A percentile compares a stretch with the other conserved stretches of the same genome.
Conservation (phyloP, 1,140 invertebrate species). For the Drosophila sulfurigaster region DNA sequence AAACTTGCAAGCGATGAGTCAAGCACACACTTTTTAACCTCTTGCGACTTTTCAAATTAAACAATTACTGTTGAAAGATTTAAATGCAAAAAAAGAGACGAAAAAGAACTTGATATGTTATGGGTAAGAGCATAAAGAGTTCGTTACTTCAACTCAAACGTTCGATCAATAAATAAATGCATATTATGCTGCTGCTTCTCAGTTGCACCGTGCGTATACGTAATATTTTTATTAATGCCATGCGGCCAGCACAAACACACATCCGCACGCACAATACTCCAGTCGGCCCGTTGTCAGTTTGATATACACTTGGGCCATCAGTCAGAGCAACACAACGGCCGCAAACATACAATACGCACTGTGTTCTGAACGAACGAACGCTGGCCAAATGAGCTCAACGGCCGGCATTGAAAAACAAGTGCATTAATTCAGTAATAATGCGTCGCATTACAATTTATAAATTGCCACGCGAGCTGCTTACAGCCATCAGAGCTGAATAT, state of each 20-base stretch:
- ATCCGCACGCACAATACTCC: neutral
- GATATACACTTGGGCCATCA: constrained; percentile 50
- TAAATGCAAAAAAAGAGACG: too few species aligned
- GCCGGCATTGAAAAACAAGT: constrained; percentile 30
- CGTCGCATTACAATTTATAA: constrained; percentile 38
- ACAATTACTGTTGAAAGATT: neutral
- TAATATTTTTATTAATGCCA: constrained; percentile 55
- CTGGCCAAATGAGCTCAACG: constrained; percentile 28
- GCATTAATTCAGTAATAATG: constrained; percentile 48
- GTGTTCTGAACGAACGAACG: constrained; percentile 9
- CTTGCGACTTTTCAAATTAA: neutral
- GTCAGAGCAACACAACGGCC: constrained; percentile 16
- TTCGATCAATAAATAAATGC: constrained; percentile 27
- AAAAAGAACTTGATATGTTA: neutral
- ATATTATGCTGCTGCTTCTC: constrained; percentile 11
- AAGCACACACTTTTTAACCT: neutral
- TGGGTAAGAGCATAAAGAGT: constrained; percentile 6
- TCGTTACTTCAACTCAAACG: neutral
- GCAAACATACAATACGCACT: constrained; percentile 20
- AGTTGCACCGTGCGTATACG: constrained; percentile 31
- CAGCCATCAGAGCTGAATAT: neutral
- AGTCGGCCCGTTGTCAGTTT: constrained; percentile 35
- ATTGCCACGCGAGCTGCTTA: constrained; percentile 5
- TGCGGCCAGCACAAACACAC: constrained; percentile 19
- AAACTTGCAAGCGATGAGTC: neutral